Percentiles rank a stretch among this genome's conserved stretches.
phyloP scores from a whole-genome alignment of 2,888 invertebrate species.

The Callinectes sapidus region DNA sequence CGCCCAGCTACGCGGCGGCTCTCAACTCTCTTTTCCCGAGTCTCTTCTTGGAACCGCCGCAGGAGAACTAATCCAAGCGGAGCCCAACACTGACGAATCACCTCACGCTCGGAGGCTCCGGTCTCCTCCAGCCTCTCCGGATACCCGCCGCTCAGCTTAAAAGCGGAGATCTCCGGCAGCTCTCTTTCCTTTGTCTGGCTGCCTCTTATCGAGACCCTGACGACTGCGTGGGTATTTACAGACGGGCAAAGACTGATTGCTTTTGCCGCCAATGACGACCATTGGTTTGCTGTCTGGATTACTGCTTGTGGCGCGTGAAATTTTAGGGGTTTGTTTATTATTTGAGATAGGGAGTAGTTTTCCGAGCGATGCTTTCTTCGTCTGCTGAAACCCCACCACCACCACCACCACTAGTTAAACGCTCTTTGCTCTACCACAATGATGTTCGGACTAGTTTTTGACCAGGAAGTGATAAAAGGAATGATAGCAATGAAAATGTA shows the following conservation, averaged over 20 bases:
- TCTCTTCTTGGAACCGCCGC: constrained; percentile 3
- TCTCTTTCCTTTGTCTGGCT: constrained; percentile 28
- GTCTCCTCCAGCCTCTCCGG: constrained; percentile 2
- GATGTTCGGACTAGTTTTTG: not conserved
- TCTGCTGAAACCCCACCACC: not conserved
- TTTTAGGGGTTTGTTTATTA: not conserved
- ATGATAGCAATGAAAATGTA: too few species aligned
- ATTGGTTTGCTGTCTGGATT: not conserved
- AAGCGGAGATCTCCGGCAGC: constrained; percentile 13
- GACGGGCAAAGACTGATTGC: not conserved
- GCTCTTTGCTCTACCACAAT: not conserved
- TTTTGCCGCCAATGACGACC: not conserved
- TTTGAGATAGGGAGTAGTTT: not conserved
- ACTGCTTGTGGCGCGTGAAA: not conserved
- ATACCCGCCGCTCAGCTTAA: constrained; percentile 19
- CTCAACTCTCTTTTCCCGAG: not conserved
- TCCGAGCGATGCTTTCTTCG: not conserved
- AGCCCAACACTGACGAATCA: constrained; percentile 42
- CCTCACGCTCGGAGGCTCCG: constrained; percentile 36
- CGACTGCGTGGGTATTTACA: not conserved
- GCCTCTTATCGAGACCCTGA: not conserved
- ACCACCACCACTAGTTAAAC: not conserved
- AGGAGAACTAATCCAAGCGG: constrained; percentile 38
- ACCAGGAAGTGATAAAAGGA: not conserved
- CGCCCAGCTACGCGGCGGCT: not conserved